Percentiles rank a stretch among this genome's conserved stretches.
phyloP scores from a whole-genome alignment of 2,113 vertebrate species.

The Elgaria multicarinata region DNA sequence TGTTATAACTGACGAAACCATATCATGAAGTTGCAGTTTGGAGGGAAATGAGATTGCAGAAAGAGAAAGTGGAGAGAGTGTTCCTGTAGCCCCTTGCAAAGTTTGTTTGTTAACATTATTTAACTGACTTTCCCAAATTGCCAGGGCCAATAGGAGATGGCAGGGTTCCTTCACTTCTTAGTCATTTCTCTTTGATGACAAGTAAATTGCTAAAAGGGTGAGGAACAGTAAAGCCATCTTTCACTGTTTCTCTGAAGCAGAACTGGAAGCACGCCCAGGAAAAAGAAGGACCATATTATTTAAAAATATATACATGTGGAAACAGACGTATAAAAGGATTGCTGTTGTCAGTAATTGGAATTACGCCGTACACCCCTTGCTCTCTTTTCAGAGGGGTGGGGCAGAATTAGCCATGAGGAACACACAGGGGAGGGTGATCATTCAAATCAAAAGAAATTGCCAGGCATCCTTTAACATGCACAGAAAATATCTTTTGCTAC shows the following conservation, averaged over 20 bases:
- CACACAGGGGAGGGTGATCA: not conserved
- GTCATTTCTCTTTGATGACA: not conserved
- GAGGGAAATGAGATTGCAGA: not conserved
- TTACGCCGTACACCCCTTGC: not conserved
- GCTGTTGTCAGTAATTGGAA: not conserved
- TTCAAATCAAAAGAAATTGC: not conserved
- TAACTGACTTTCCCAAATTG: not conserved
- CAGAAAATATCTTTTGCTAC: too few species aligned
- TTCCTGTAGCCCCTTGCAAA: not conserved
- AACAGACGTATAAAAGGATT: not conserved
- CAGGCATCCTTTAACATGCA: not conserved
- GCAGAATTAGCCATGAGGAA: not conserved
- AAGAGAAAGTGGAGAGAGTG: not conserved
- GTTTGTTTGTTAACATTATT: not conserved
- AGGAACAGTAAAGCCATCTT: not conserved
- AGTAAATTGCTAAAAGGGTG: not conserved
- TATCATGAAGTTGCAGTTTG: too few species aligned
- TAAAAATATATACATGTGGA: too few species aligned
- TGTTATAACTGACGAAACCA: too few species aligned
- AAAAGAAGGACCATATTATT: not conserved
- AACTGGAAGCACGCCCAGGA: not conserved
- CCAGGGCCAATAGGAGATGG: not conserved
- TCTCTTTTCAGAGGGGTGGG: not conserved
- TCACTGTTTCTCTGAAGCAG: not conserved
- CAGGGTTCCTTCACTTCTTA: not conserved